Base-by-base conservation (phyloP, 92 coral and sea anemone species). In the Heteractis magnifica region DNA sequence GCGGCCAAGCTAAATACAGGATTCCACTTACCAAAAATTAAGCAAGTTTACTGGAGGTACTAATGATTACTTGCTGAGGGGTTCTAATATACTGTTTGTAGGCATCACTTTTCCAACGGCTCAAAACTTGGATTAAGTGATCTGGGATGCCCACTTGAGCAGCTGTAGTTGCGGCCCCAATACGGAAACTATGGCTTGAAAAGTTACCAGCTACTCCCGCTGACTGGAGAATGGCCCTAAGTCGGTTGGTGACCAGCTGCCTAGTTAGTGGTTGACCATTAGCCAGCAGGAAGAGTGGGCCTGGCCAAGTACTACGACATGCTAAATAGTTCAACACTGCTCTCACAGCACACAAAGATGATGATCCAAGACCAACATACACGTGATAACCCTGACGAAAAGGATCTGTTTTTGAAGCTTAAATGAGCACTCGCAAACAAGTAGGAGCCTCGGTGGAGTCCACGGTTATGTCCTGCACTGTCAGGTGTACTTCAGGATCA, bases 61-160 rank as follows among this genome's bases (percentile, higher is more conserved):
- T 13, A 0, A 62, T 18, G 8, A 18, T 83, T 68, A 65, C 0
- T 44, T 90, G 79, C 15, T 68, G 68, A 6, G 87, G 83, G 15
- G 89, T 85, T n/a, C 81, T 65, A 9, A 85, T 76, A 23, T 86
- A 86, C 16, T 56, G 85, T 44, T 70, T 75, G 73, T 86, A 89
- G 8, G 87, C 90, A 48, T 86, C 58, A 41, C 92, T 89, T 49
- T 75, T 72, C 90, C 92, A 86, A 0, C 82, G 81, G 49, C 90
- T 87, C 4, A 86, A 64, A 14, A 72, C 70, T 49, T 86, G 89
- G 15, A 77, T 77, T 3, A 89, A 75, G 72, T 86, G 89, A 60
- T 86, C 91, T 16, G 91, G 91, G 68, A 85, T 71, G 15, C 88
- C 84, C n/a, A 1, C 59, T 20, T 72, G 21, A 0, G 83, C 88